Conservation (phyloP, 2,888 invertebrate genomes). For the Augochlorella aurata region DNA sequence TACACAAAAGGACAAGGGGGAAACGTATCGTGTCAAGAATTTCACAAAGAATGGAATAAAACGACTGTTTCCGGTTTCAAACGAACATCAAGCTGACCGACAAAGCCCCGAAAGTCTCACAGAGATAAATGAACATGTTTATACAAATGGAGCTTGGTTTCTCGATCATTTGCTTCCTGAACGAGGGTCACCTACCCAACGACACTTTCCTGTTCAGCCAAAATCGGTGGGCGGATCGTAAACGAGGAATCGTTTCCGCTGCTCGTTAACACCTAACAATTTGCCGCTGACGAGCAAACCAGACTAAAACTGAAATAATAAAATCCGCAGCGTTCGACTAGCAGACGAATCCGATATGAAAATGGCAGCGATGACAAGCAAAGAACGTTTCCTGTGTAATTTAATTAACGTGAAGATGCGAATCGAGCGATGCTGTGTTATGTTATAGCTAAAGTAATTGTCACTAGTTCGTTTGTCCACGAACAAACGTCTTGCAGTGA, state of each 20-base stretch:
- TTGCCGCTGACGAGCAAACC: conserved; percentile 47
- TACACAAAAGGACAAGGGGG: neutral
- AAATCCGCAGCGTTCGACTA: neutral
- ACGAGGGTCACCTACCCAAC: conserved; percentile 16
- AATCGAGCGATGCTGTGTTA: no score
- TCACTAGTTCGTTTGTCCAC: no score
- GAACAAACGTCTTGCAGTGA: no score
- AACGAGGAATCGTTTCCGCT: conserved; percentile 52
- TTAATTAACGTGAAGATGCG: no score
- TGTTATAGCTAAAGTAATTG: no score
- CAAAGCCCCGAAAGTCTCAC: neutral
- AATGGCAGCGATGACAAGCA: no score
- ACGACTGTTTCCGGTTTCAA: neutral
- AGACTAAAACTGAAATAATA: conserved; percentile 23
- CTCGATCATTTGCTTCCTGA: conserved; percentile 47
- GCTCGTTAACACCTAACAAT: conserved; percentile 56
- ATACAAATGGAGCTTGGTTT: conserved; percentile 41
- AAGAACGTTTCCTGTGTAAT: no score
- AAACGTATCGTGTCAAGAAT: neutral
- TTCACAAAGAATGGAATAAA: neutral
- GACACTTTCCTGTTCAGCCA: conserved; percentile 31
- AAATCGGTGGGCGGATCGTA: conserved; percentile 33
- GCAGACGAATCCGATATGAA: no score
- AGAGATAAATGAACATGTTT: conserved; percentile 42
- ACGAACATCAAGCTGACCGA: neutral